phyloP scores from a whole-genome alignment of 2,797 vertebrate genomes.

The Anas bernieri region DNA sequence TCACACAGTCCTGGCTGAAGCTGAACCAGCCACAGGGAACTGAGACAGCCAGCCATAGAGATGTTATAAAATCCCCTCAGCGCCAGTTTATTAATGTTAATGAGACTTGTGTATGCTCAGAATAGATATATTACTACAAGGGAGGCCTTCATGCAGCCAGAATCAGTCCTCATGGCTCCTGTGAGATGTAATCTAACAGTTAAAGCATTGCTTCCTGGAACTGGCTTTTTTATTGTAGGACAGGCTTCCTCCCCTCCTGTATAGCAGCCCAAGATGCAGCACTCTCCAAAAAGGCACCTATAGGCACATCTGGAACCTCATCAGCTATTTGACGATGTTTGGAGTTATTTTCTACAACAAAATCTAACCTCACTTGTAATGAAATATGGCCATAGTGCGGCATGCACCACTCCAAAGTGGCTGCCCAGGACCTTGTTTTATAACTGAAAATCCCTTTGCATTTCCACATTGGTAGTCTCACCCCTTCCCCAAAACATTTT shows the following conservation, averaged over 20 bases:
- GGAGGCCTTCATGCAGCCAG: conserved; percentile 2
- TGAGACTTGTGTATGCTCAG: conserved; percentile 13
- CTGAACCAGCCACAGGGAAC: neutral
- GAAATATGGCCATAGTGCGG: rapidly evolving
- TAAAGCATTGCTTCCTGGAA: neutral
- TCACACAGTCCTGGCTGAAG: neutral
- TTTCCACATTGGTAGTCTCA: neutral
- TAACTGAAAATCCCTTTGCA: neutral
- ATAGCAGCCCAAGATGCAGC: neutral
- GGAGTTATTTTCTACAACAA: neutral
- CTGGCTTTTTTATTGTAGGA: conserved; percentile 9
- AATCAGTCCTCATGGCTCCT: neutral
- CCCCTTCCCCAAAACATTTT: neutral
- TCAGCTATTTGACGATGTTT: neutral
- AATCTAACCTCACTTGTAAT: rapidly evolving
- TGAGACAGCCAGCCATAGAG: neutral
- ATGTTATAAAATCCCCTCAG: conserved; percentile 35
- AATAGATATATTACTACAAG: conserved; percentile 46
- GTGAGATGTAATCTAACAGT: conserved; percentile 41
- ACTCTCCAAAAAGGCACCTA: neutral
- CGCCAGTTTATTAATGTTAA: conserved; percentile 47
- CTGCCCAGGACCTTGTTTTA: neutral
- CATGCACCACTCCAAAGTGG: neutral
- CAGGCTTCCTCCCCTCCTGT: neutral
- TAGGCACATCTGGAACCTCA: neutral